These are phyloP conservation scores for Prionailurus bengalensis DNA, from an alignment of 2,113 vertebrate species.

Conservation along the genomic window DNA sequence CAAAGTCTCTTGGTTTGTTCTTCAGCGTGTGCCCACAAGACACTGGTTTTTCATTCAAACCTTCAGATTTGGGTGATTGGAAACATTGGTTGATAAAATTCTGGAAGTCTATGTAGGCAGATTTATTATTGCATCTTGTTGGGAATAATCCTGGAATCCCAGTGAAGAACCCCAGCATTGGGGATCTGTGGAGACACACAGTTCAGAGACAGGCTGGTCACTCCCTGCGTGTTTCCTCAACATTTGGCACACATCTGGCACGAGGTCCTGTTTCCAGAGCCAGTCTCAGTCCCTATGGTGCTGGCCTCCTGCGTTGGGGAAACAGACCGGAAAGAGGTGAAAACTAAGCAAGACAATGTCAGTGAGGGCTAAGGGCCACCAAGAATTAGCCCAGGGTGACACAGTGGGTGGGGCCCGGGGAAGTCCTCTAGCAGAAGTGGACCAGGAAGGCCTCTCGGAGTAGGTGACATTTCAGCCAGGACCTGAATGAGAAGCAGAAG, in stretches of 20 bases:
- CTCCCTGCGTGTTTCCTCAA: too few species aligned
- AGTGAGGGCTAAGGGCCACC: accelerated
- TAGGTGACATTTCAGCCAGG: not conserved
- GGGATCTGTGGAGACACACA: not conserved
- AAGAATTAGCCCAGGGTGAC: not conserved
- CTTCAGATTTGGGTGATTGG: not conserved
- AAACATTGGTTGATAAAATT: not conserved
- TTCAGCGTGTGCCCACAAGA: accelerated
- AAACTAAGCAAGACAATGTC: not conserved
- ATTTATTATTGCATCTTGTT: not conserved
- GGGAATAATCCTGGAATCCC: not conserved
- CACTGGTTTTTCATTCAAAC: not conserved
- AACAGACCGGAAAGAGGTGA: not conserved
- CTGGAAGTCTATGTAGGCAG: not conserved
- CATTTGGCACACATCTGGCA: too few species aligned
- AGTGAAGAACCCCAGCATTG: not conserved
- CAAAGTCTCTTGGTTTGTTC: not conserved
- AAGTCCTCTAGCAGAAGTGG: not conserved
- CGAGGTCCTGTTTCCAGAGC: not conserved
- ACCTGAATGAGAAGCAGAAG: not conserved
- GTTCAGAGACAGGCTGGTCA: not conserved
- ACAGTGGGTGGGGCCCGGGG: not conserved
- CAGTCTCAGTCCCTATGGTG: accelerated
- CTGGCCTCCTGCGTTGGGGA: accelerated
- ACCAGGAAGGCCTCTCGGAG: not conserved